A percentile compares a stretch with the other conserved stretches of the same genome.
phyloP scores from a whole-genome alignment of 2,113 vertebrate species.

The Vicugna pacos region DNA sequence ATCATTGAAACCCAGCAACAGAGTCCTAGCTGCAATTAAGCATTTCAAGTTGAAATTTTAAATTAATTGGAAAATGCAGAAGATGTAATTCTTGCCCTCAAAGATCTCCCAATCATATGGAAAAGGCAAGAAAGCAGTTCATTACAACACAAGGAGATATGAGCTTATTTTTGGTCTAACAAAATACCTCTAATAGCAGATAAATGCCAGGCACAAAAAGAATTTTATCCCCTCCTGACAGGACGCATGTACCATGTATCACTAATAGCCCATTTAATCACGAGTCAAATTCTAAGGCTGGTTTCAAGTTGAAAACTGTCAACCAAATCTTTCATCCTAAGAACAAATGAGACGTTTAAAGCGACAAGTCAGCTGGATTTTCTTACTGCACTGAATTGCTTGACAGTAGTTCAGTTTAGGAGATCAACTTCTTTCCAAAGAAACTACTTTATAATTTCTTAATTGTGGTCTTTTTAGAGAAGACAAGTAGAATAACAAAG shows the following conservation, averaged over 20 bases:
- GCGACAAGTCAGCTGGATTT: not conserved
- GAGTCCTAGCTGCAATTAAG: not conserved
- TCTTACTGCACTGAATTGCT: not conserved
- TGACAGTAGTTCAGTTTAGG: not conserved
- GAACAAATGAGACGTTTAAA: not conserved
- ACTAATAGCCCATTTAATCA: not conserved
- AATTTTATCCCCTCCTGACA: not conserved
- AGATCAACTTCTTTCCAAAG: constrained; percentile 41
- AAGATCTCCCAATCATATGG: not conserved
- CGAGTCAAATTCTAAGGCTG: constrained; percentile 4
- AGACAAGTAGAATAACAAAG: not conserved
- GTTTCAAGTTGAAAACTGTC: not conserved
- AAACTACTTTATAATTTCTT: not conserved
- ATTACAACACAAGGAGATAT: not conserved
- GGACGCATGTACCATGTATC: not conserved
- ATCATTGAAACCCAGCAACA: not conserved
- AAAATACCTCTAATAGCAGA: not conserved
- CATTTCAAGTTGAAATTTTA: not conserved
- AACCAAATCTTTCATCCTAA: not conserved
- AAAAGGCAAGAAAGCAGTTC: not conserved
- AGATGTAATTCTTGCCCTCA: not conserved
- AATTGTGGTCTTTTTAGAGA: constrained; percentile 4
- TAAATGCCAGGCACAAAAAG: constrained; percentile 21
- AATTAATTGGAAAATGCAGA: not conserved
- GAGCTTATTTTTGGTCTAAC: not conserved